Conservation (phyloP, 1,140 invertebrate genomes). For the Sitodiplosis mosellana region DNA sequence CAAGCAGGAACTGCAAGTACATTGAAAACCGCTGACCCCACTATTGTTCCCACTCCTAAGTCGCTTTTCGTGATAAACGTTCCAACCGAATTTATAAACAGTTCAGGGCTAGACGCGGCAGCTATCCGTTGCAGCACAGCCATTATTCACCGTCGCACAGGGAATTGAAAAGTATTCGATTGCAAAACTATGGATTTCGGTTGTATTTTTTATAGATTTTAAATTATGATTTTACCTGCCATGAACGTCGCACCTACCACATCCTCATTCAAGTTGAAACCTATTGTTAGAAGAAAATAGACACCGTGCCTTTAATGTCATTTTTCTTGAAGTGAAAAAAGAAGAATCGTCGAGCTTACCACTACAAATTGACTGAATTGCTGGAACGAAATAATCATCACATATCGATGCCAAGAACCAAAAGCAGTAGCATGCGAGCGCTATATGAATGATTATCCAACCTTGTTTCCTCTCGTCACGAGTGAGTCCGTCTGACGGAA, state of each 20-base stretch:
- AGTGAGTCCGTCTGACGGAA: constrained; percentile 54
- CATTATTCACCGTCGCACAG: no score
- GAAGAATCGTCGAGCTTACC: constrained; percentile 34
- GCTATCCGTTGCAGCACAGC: constrained; percentile 20
- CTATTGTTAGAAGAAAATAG: background rate
- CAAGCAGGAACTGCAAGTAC: constrained; percentile 77
- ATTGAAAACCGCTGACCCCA: constrained; percentile 86
- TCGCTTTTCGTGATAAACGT: constrained; percentile 72
- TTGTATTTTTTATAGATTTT: no score
- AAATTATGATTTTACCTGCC: constrained; percentile 39
- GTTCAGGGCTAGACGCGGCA: constrained; percentile 79
- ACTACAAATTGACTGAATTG: constrained; percentile 65
- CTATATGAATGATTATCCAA: constrained; percentile 47
- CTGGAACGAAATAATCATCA: constrained; percentile 73
- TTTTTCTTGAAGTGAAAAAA: background rate
- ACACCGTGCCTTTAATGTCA: background rate
- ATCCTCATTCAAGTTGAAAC: constrained; percentile 50
- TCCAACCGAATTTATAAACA: constrained; percentile 82
- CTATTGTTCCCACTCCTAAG: constrained; percentile 72
- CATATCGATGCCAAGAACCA: constrained; percentile 62
- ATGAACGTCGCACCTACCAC: constrained; percentile 81
- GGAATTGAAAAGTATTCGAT: no score
- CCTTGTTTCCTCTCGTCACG: constrained; percentile 43
- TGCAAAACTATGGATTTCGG: no score
- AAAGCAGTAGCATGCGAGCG: constrained; percentile 61